Conservation (phyloP, 2,888 invertebrate genomes). For the Luffia ferchaultella region DNA sequence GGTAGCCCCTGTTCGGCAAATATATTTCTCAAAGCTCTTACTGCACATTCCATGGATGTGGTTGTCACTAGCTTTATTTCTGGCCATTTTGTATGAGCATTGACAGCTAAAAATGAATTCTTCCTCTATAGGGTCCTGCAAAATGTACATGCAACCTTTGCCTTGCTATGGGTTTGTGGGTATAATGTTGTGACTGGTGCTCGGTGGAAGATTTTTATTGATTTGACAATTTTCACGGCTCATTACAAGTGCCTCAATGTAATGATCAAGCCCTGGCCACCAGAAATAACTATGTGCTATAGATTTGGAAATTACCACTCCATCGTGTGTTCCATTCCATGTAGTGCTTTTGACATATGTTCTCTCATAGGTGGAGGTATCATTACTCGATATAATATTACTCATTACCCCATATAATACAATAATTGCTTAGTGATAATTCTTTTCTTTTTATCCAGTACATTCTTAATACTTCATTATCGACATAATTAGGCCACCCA, state of each 20-base stretch:
- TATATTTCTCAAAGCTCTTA: neutral
- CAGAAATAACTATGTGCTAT: neutral
- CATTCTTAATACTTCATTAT: neutral
- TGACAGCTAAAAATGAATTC: too few relatives aligned
- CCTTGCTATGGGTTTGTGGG: neutral
- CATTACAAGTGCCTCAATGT: neutral
- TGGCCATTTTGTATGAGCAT: neutral
- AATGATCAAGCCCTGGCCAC: conserved; percentile 1
- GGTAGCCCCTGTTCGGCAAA: conserved; percentile 1
- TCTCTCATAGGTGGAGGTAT: neutral
- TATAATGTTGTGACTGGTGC: neutral
- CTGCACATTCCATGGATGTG: neutral
- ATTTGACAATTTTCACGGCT: neutral
- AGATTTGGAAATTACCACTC: neutral
- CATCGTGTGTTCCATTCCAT: too few relatives aligned
- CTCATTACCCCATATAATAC: too few relatives aligned
- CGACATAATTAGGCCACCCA: conserved; percentile 11
- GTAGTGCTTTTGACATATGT: neutral
- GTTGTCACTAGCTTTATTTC: neutral
- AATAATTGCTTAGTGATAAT: neutral
- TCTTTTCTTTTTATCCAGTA: neutral
- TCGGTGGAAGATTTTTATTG: neutral
- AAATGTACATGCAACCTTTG: too few relatives aligned
- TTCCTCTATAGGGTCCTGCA: neutral
- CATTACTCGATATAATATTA: too few relatives aligned